Conservation (phyloP, 1,140 invertebrate genomes). For the Apis mellifera region Amel_HAv3.1 CM009941.2:505501-506000, state of each 20-base stretch:
- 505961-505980: constrained; percentile 37
- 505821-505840: too few species aligned
- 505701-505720: background rate
- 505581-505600: constrained; percentile 14
- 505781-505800: too few species aligned
- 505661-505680: background rate
- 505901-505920: too few species aligned
- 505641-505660: background rate
- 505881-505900: background rate
- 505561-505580: constrained; percentile 20
- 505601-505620: constrained; percentile 25
- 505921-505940: background rate
- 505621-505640: background rate
- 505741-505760: too few species aligned
- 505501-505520: background rate
- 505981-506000: constrained; percentile 24
- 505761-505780: too few species aligned
- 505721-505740: background rate
- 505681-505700: constrained; percentile 13
- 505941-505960: background rate
- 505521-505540: constrained; percentile 21
- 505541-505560: background rate
- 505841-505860: background rate
- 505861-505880: accelerated
- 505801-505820: too few species aligned